A percentile compares a stretch with the other conserved stretches of the same genome.
Conservation (phyloP, 2,797 vertebrate species). For the Mus spretus region DNA sequence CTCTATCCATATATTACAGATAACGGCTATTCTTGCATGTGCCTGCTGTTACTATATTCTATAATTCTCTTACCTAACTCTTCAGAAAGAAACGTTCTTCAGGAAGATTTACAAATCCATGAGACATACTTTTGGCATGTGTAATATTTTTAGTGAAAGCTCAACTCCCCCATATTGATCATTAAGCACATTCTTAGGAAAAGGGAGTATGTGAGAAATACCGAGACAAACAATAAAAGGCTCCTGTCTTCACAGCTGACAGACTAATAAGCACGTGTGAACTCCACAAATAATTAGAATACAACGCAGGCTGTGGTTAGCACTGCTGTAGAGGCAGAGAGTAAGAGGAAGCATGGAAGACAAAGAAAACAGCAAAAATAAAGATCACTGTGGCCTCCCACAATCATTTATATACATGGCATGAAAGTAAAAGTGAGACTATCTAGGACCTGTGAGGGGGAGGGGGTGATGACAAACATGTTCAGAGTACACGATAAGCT, state of each 20-base stretch:
- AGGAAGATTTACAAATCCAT: constrained; percentile 37
- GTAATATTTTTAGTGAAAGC: constrained; percentile 59
- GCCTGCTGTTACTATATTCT: background rate
- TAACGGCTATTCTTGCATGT: constrained; percentile 68
- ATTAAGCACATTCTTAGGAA: constrained; percentile 46
- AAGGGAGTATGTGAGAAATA: constrained; percentile 42
- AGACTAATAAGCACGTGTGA: constrained; percentile 64
- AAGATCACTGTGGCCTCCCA: constrained; percentile 1
- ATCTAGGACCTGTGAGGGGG: background rate
- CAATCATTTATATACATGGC: background rate
- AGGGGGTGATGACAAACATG: background rate
- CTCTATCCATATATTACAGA: constrained; percentile 77
- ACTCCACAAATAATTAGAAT: constrained; percentile 63
- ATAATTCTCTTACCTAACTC: constrained; percentile 54
- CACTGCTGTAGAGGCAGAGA: constrained; percentile 34
- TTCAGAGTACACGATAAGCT: background rate
- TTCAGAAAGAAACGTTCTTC: constrained; percentile 63
- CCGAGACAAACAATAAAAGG: constrained; percentile 23
- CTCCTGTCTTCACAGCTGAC: constrained; percentile 17
- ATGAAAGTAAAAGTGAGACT: background rate
- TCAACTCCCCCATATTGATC: constrained; percentile 55
- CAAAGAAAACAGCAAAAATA: constrained; percentile 53
- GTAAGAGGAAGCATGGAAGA: background rate
- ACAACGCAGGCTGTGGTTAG: constrained; percentile 5
- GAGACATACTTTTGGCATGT: constrained; percentile 14